Conservation (phyloP, 2,888 invertebrate genomes). For the Rhamphomyia laevipes region DNA sequence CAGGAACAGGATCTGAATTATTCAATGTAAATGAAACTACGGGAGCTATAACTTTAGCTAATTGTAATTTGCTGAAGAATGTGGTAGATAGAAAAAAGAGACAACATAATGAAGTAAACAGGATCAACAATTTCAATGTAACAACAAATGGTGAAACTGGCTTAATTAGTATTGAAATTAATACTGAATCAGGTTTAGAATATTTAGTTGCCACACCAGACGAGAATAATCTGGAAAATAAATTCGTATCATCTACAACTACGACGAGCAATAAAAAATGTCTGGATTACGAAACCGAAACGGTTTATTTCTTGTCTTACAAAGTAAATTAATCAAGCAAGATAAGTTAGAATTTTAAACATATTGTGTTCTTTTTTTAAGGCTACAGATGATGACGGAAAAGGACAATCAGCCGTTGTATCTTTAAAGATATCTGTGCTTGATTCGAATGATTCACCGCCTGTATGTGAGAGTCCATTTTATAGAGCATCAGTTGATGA, state of each 20-base stretch:
- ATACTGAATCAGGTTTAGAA: constrained; percentile 28
- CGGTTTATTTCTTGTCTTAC: constrained; percentile 70
- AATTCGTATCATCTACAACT: constrained; percentile 16
- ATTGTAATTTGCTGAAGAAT: constrained; percentile 43
- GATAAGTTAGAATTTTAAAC: constrained; percentile 2
- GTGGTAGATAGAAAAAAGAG: constrained; percentile 21
- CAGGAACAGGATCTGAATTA: constrained; percentile 70
- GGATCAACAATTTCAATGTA: constrained; percentile 13
- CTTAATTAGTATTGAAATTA: constrained; percentile 20
- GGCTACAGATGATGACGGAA: constrained; percentile 77
- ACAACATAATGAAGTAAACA: constrained; percentile 19
- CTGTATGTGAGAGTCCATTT: constrained; percentile 61
- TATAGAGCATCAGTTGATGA: constrained; percentile 79
- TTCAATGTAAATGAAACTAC: constrained; percentile 68
- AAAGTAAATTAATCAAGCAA: constrained; percentile 45
- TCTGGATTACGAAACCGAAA: constrained; percentile 71
- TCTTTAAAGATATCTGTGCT: constrained; percentile 66
- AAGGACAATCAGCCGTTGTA: constrained; percentile 65
- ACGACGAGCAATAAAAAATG: constrained; percentile 45
- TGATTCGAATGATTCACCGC: constrained; percentile 84
- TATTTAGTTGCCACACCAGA: constrained; percentile 22
- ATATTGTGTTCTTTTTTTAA: constrained; percentile 26
- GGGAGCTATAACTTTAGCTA: constrained; percentile 70
- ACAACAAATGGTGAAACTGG: constrained; percentile 16
- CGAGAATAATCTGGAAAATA: constrained; percentile 5